Evolutionary conservation across 2,113 vertebrate species (phyloP).

Genomic region (Oxyura jamaicensis): DNA sequence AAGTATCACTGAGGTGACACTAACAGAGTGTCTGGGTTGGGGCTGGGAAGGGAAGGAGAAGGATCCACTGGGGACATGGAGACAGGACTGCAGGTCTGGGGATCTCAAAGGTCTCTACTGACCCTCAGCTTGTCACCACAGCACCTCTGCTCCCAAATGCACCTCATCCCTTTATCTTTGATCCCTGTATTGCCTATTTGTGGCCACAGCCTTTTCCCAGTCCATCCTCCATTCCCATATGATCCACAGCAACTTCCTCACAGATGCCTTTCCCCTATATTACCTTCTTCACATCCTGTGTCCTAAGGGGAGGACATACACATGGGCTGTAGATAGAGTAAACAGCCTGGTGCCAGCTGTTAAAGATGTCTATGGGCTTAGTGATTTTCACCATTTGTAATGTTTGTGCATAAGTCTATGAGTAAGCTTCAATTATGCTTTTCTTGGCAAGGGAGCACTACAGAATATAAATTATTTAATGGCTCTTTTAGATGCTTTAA

Average conservation of each 20-base stretch:
- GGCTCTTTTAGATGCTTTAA: background rate
- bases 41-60: background rate
- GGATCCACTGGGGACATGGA: background rate
- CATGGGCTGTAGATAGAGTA: background rate
- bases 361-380: background rate
- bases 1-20: background rate
- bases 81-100: background rate
- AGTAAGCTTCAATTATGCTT: background rate
- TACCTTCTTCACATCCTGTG: background rate
- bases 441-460: background rate
- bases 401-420: background rate
- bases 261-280: fast-evolving
- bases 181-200: background rate
- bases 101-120: no score
- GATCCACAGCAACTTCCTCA: background rate
- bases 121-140: background rate
- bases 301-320: fast-evolving
- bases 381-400: background rate
- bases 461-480: background rate
- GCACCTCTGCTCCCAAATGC: background rate
- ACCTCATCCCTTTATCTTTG: background rate
- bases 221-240: background rate
- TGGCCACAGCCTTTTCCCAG: background rate
- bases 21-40: background rate
- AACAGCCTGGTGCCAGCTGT: background rate